phyloP scores from a whole-genome alignment of 2,113 vertebrate species.

The Dendrocopos noguchii region DNA sequence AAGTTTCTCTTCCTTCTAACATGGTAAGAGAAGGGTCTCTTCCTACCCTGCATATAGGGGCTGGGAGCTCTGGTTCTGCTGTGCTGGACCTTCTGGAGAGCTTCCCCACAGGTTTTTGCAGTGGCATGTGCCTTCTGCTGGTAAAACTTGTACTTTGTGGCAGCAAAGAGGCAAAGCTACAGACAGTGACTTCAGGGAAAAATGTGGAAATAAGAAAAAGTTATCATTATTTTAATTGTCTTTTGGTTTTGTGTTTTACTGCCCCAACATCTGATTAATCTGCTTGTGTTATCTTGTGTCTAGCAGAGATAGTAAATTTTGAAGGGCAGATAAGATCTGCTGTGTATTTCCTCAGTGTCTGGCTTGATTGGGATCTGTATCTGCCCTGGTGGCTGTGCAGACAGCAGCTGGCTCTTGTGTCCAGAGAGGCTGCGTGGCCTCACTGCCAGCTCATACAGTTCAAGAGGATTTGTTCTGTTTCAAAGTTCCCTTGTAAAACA shows the following conservation, averaged over 20 bases:
- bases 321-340: neutral
- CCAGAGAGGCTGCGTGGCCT: neutral
- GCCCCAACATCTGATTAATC: neutral
- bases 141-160: neutral
- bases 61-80: neutral
- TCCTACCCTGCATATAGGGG: neutral
- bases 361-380: rapidly evolving
- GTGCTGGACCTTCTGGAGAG: neutral
- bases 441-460: neutral
- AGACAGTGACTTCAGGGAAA: neutral
- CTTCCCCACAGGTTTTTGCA: neutral
- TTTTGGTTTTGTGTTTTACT: neutral
- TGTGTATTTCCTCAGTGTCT: neutral
- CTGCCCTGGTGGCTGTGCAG: neutral
- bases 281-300: neutral
- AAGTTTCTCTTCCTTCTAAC: slow-evolving; percentile 84
- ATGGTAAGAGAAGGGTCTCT: slow-evolving; percentile 75
- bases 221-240: rapidly evolving
- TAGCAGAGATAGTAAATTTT: neutral
- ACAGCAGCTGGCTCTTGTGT: rapidly evolving
- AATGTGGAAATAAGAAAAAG: neutral
- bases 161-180: neutral
- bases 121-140: neutral
- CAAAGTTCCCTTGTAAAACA: neutral
- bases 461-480: neutral